Evolutionary conservation across 1,140 invertebrate species (phyloP).

Genomic region (Whitmania pigra): DNA sequence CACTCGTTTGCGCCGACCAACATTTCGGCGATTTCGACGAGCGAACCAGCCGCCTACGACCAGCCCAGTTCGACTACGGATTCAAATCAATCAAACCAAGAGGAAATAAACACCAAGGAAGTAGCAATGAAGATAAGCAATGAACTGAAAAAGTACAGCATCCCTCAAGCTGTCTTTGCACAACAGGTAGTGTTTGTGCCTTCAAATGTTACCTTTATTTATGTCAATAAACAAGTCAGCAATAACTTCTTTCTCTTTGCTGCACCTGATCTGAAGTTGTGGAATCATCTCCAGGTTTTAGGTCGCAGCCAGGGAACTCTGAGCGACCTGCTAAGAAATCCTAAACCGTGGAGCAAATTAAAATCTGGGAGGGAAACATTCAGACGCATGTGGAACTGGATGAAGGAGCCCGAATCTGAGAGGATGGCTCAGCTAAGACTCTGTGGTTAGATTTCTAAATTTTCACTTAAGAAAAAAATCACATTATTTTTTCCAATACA

Average conservation of each 20-base stretch:
- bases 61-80: constrained; percentile 15
- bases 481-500: no score
- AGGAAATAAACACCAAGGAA: constrained; percentile 99
- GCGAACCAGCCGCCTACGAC: constrained; percentile 2
- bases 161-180: constrained; percentile 98
- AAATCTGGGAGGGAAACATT: constrained; percentile 99
- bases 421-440: constrained; percentile 94
- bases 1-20: not conserved
- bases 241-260: not conserved
- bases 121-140: constrained; percentile 93
- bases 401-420: constrained; percentile 98
- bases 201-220: not conserved
- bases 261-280: not conserved
- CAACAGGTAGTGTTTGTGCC: constrained; percentile 47
- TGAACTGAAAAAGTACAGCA: constrained; percentile 95
- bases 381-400: constrained; percentile 98
- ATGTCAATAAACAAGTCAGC: not conserved
- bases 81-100: constrained; percentile 37
- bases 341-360: constrained; percentile 98
- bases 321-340: constrained; percentile 88
- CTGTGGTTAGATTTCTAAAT: constrained; percentile 63
- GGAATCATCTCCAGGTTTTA: constrained; percentile 55
- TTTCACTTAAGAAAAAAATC: no score
- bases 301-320: constrained; percentile 96
- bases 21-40: not conserved